Evolutionary conservation across 2,888 invertebrate genomes (phyloP).

Genomic region (Agrenia bidenticulata): DNA sequence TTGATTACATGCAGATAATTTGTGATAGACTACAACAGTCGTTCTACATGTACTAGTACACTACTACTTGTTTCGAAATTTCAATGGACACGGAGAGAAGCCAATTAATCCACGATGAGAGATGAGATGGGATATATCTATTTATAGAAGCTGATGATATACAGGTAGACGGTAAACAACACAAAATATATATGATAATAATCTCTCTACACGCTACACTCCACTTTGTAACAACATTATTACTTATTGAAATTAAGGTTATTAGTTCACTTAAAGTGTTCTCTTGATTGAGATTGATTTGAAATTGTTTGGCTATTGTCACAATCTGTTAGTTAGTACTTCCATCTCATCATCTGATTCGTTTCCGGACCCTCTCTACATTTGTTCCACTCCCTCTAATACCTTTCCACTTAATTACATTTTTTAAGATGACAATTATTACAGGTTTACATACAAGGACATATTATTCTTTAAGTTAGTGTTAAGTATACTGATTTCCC

Average conservation of each 20-base stretch:
- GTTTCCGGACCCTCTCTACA: neutral
- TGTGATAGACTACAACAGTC: neutral
- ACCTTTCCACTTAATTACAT: neutral
- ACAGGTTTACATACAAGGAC: constrained; percentile 15
- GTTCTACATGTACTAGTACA: too few species aligned
- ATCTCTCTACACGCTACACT: constrained; percentile 7
- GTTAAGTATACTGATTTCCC: constrained; percentile 3
- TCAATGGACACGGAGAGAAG: too few species aligned
- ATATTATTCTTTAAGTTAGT: neutral
- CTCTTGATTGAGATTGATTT: constrained; percentile 18
- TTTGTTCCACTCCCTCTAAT: neutral
- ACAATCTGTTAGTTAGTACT: constrained; percentile 15
- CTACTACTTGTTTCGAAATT: too few species aligned
- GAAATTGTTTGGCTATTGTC: constrained; percentile 20
- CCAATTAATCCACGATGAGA: too few species aligned
- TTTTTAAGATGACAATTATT: constrained; percentile 11
- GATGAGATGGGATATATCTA: too few species aligned
- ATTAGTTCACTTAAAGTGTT: constrained; percentile 7
- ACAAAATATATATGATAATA: constrained; percentile 10
- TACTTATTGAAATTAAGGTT: constrained; percentile 9
- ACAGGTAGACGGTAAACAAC: constrained; percentile 1
- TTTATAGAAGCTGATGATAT: too few species aligned
- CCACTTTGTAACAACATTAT: constrained; percentile 4
- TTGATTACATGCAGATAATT: constrained; percentile 6
- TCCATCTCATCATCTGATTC: neutral